Conservation (phyloP, 2,797 vertebrate genomes). For the Pitangus sulphuratus region DNA sequence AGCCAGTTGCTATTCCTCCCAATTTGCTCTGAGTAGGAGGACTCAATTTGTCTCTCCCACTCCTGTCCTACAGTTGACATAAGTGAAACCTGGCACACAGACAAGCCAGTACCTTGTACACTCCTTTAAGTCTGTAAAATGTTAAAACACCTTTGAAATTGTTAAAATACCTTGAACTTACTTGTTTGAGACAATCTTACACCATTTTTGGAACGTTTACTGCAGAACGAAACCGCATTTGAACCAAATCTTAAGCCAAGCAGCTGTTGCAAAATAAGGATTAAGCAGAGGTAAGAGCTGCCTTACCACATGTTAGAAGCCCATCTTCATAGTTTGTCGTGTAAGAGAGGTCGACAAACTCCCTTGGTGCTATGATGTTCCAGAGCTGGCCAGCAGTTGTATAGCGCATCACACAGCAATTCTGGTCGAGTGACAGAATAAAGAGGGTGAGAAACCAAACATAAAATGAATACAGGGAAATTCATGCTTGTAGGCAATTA, state of each 20-base stretch:
- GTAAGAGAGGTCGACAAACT: constrained; percentile 88
- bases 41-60: background rate
- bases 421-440: constrained; percentile 60
- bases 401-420: constrained; percentile 85
- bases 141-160: background rate
- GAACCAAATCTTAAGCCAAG: background rate
- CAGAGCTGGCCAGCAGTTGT: constrained; percentile 85
- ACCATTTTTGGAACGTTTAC: background rate
- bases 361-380: constrained; percentile 85
- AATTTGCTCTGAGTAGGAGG: background rate
- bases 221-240: background rate
- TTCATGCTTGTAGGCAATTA: background rate
- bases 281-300: background rate
- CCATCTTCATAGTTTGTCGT: constrained; percentile 82
- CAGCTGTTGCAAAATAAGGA: background rate
- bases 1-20: background rate
- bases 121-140: background rate
- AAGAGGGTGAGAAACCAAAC: background rate
- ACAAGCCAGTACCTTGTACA: background rate
- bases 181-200: background rate
- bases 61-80: rapidly evolving
- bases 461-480: background rate
- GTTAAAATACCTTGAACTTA: background rate
- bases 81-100: background rate
- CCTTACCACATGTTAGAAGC: constrained; percentile 84